A percentile compares a stretch with the other conserved stretches of the same genome.
Evolutionary conservation across 2,888 invertebrate genomes (phyloP).

Genomic region (Hydriomena furcata): DNA sequence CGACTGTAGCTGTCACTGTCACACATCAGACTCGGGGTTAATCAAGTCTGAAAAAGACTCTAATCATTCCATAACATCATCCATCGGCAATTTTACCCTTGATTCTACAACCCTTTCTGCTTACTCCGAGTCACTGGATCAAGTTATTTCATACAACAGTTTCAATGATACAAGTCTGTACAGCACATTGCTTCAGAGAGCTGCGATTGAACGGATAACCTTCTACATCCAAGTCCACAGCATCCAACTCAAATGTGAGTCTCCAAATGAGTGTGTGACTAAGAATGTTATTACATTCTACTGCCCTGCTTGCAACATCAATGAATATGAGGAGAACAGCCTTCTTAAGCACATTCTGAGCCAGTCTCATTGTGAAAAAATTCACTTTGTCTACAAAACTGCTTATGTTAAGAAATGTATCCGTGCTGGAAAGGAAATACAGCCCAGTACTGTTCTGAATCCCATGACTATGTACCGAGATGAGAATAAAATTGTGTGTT

Average conservation of each 20-base stretch:
- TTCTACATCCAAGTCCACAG: slow-evolving; percentile 77
- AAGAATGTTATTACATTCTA: slow-evolving; percentile 58
- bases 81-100: slow-evolving; percentile 71
- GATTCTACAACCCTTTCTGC: slow-evolving; percentile 69
- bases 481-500: slow-evolving; percentile 76
- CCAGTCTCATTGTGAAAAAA: slow-evolving; percentile 67
- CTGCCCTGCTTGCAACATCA: slow-evolving; percentile 62
- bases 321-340: slow-evolving; percentile 61
- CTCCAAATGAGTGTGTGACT: slow-evolving; percentile 30
- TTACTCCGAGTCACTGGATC: slow-evolving; percentile 72
- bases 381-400: slow-evolving; percentile 75
- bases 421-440: slow-evolving; percentile 64
- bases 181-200: slow-evolving; percentile 59
- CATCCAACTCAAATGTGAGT: slow-evolving; percentile 62
- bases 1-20: slow-evolving; percentile 49
- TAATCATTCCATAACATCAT: slow-evolving; percentile 66
- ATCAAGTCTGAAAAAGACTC: slow-evolving; percentile 52
- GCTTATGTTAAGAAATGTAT: slow-evolving; percentile 76
- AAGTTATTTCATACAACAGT: slow-evolving; percentile 69
- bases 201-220: slow-evolving; percentile 70
- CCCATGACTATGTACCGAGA: slow-evolving; percentile 77
- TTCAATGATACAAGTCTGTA: slow-evolving; percentile 67
- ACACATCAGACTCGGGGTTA: slow-evolving; percentile 54
- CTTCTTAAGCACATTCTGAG: slow-evolving; percentile 65
- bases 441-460: slow-evolving; percentile 72